These are phyloP conservation scores for Heliconius hortense DNA, from an alignment of 2,888 invertebrate species.

Conservation along the genomic window DNA sequence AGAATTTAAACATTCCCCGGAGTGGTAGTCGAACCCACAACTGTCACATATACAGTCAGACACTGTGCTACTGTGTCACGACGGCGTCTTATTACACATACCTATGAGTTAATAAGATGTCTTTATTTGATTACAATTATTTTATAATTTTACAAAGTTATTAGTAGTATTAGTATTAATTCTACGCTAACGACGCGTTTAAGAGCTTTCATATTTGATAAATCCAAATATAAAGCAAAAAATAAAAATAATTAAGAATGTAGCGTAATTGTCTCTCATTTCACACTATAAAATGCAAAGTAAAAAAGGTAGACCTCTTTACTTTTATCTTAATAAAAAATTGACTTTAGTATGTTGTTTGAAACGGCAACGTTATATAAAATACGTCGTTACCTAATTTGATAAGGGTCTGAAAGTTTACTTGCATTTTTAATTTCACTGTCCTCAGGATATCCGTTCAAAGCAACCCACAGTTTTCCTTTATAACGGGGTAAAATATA, in stretches of 20 bases:
- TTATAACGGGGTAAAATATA: conserved; percentile 42
- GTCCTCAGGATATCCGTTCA: conserved; percentile 49
- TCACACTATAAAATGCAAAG: not conserved
- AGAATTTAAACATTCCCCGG: too few species aligned
- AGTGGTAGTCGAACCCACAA: too few species aligned
- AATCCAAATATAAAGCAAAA: not conserved
- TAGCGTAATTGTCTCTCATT: not conserved
- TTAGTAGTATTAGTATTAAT: too few species aligned
- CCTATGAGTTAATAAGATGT: too few species aligned
- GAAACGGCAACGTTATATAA: conserved; percentile 37
- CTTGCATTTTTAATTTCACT: conserved; percentile 18
- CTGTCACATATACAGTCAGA: too few species aligned
- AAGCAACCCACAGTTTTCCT: conserved; percentile 49
- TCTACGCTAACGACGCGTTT: too few species aligned
- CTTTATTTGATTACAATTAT: too few species aligned
- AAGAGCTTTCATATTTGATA: not conserved
- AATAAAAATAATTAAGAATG: not conserved
- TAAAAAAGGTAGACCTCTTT: not conserved
- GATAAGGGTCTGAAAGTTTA: conserved; percentile 16
- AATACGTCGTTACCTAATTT: conserved; percentile 13
- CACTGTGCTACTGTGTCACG: too few species aligned
- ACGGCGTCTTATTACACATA: too few species aligned
- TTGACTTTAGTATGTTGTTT: conserved; percentile 35
- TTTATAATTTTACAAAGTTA: too few species aligned
- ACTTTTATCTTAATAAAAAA: conserved; percentile 2